Conservation (phyloP, 2,888 invertebrate species). For the Carabus problematicus region DNA sequence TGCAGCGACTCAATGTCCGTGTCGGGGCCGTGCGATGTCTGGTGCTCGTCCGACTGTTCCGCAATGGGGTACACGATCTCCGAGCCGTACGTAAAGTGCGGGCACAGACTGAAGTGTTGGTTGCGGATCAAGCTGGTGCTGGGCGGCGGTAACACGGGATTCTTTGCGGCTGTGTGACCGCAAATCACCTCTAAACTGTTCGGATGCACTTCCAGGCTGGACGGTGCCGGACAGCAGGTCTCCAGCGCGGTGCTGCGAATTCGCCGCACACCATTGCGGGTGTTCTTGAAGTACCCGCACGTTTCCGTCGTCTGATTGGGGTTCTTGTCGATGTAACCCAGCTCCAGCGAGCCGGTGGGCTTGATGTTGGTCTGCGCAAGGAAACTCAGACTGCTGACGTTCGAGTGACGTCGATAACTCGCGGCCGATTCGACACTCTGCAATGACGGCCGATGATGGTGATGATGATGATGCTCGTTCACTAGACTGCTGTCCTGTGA, state of each 20-base stretch:
- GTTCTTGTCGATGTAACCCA: conserved; percentile 61
- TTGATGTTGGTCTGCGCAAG: conserved; percentile 59
- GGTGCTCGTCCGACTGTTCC: conserved; percentile 83
- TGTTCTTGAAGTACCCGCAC: conserved; percentile 54
- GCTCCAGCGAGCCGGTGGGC: conserved; percentile 64
- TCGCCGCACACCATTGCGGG: conserved; percentile 65
- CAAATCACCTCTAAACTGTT: conserved; percentile 82
- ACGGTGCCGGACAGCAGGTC: conserved; percentile 73
- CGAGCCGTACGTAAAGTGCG: conserved; percentile 71
- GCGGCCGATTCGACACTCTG: conserved; percentile 56
- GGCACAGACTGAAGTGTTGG: conserved; percentile 73
- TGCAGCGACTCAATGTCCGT: conserved; percentile 65
- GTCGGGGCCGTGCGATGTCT: conserved; percentile 69
- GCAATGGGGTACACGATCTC: conserved; percentile 85
- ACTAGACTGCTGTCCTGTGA: conserved; percentile 62
- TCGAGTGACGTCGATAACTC: conserved; percentile 65
- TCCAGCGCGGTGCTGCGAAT: conserved; percentile 76
- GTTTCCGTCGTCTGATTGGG: conserved; percentile 56
- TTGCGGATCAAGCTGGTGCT: conserved; percentile 73
- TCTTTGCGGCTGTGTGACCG: conserved; percentile 52
- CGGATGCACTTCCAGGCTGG: conserved; percentile 79
- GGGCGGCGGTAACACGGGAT: conserved; percentile 65
- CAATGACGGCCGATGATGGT: conserved; percentile 57
- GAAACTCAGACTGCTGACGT: conserved; percentile 65
- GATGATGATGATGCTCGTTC: too few species aligned